Conservation (phyloP, 2,888 invertebrate species). For the Vannuccia rotundouncinata region DNA sequence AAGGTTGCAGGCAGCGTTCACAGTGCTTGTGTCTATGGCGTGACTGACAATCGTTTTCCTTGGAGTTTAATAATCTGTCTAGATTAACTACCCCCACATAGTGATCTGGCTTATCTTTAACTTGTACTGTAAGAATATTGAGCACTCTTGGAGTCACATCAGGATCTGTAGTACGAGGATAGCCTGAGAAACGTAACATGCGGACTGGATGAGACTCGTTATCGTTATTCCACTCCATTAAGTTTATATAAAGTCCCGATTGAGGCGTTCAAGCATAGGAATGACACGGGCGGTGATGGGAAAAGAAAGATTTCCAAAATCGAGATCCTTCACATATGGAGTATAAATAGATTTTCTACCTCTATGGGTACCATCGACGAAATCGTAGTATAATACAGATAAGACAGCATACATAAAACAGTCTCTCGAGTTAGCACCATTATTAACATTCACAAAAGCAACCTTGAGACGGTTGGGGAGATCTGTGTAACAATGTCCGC, state of each 20-base stretch:
- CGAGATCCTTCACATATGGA: background rate
- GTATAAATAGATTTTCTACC: too few species aligned
- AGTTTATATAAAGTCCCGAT: background rate
- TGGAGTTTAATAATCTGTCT: background rate
- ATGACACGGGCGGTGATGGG: background rate
- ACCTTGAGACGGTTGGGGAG: too few species aligned
- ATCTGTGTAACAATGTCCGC: too few species aligned
- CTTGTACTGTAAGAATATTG: background rate
- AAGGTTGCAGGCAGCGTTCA: constrained; percentile 5
- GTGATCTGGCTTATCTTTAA: background rate
- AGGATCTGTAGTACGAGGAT: background rate
- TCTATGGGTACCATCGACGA: too few species aligned
- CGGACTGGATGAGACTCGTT: background rate
- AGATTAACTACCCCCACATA: background rate
- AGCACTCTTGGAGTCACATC: background rate
- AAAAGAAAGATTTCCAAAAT: background rate
- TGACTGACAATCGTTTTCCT: background rate
- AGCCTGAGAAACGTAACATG: background rate
- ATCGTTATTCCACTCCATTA: background rate
- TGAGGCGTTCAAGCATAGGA: background rate
- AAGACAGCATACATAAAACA: too few species aligned
- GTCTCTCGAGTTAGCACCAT: too few species aligned
- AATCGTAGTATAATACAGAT: too few species aligned
- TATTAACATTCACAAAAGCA: too few species aligned
- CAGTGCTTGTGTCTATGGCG: background rate